Percentiles rank a stretch among this genome's conserved stretches.
Conservation (phyloP, 2,888 invertebrate species). For the Papilio demoleus region DNA sequence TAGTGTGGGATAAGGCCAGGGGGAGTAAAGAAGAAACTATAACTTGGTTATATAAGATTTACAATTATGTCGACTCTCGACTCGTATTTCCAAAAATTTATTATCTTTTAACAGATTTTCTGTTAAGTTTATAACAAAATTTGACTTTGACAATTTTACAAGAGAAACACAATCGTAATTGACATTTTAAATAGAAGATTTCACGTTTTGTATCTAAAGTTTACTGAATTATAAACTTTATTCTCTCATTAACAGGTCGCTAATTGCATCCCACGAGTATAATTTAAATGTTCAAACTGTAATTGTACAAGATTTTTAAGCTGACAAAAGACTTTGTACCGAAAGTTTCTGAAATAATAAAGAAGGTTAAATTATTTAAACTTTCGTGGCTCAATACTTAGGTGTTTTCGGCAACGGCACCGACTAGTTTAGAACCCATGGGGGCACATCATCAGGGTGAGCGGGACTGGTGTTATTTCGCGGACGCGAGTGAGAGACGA, state of each 20-base stretch:
- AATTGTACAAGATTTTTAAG: background rate
- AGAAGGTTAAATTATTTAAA: background rate
- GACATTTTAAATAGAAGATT: background rate
- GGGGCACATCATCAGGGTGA: too few species aligned
- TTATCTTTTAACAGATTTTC: too few species aligned
- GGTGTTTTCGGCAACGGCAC: too few species aligned
- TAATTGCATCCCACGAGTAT: constrained; percentile 19
- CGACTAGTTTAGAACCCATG: too few species aligned
- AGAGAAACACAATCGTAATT: background rate
- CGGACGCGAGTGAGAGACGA: too few species aligned
- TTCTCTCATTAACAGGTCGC: constrained; percentile 1
- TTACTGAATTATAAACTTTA: constrained; percentile 19
- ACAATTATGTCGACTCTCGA: background rate
- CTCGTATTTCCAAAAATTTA: too few species aligned
- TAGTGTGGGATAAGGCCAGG: too few species aligned
- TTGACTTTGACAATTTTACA: background rate
- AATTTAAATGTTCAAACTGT: background rate
- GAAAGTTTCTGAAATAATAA: background rate
- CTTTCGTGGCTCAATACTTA: too few species aligned
- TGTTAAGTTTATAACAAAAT: background rate
- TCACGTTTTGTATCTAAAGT: background rate
- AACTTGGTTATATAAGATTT: too few species aligned
- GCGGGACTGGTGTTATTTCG: too few species aligned
- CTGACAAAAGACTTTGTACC: background rate
- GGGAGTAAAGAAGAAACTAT: too few species aligned